These are phyloP conservation scores for Rutpela maculata DNA, from an alignment of 2,888 invertebrate species.

Conservation along the genomic window DNA sequence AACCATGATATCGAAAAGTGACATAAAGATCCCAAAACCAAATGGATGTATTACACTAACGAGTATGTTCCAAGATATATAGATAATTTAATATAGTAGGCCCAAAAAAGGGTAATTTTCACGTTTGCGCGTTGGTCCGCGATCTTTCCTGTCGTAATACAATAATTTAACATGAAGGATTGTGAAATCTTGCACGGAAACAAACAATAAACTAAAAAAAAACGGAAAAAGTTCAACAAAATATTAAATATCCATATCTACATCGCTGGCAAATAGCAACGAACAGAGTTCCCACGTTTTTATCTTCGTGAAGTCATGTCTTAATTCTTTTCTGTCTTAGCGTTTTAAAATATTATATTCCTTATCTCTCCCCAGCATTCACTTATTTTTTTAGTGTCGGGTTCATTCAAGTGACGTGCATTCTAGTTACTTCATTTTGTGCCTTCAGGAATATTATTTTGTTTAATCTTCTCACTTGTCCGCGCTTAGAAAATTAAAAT, in stretches of 20 bases:
- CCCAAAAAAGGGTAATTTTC: too few relatives aligned
- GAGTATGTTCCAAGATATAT: too few relatives aligned
- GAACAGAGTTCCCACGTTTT: neutral
- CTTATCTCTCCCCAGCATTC: slow-evolving; percentile 39
- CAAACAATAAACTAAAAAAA: neutral
- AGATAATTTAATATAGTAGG: too few relatives aligned
- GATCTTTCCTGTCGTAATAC: neutral
- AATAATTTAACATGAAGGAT: neutral
- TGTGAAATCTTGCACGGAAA: neutral
- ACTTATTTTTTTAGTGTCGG: slow-evolving; percentile 33
- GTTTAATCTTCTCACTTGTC: slow-evolving; percentile 34
- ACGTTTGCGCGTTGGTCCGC: too few relatives aligned
- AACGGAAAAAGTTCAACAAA: neutral
- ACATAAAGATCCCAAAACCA: too few relatives aligned
- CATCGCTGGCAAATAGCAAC: neutral
- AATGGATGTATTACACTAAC: too few relatives aligned
- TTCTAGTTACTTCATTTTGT: slow-evolving; percentile 39
- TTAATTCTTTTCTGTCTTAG: slow-evolving; percentile 34
- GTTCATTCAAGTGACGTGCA: slow-evolving; percentile 40
- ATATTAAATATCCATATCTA: neutral
- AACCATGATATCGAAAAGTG: too few relatives aligned
- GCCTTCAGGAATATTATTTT: slow-evolving; percentile 33
- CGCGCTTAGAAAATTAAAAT: slow-evolving; percentile 30
- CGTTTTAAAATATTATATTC: slow-evolving; percentile 35
- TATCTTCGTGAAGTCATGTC: slow-evolving; percentile 18